These are phyloP conservation scores for Saturnia japonica DNA, from an alignment of 2,888 invertebrate species.

Conservation along the genomic window DNA sequence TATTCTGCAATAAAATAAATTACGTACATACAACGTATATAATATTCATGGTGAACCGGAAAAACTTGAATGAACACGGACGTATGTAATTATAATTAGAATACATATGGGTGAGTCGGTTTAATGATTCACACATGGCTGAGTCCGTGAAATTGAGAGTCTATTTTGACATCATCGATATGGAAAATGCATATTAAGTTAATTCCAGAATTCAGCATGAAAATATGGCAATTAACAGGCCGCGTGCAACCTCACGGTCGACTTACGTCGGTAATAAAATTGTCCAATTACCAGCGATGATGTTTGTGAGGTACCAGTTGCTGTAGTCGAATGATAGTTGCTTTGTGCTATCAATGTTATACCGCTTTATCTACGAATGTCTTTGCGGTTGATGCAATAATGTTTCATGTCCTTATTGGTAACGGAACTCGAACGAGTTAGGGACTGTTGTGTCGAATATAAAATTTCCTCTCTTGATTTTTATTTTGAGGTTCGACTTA, in stretches of 20 bases:
- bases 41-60: not conserved
- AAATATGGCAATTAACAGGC: slow-evolving; percentile 63
- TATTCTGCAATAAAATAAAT: not conserved
- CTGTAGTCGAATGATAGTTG: slow-evolving; percentile 18
- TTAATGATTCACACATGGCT: slow-evolving; percentile 40
- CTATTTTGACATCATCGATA: slow-evolving; percentile 55
- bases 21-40: not conserved
- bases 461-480: not conserved
- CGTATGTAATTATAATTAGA: slow-evolving; percentile 18
- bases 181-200: slow-evolving; percentile 62
- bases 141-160: slow-evolving; percentile 43
- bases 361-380: slow-evolving; percentile 53
- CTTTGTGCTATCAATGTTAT: slow-evolving; percentile 38
- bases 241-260: slow-evolving; percentile 46
- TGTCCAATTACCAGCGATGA: slow-evolving; percentile 48
- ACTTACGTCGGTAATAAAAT: slow-evolving; percentile 65
- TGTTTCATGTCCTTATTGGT: slow-evolving; percentile 24
- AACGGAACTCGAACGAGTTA: not conserved
- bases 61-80: not conserved
- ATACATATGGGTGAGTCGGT: slow-evolving; percentile 27
- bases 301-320: slow-evolving; percentile 26
- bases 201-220: slow-evolving; percentile 58
- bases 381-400: slow-evolving; percentile 41
- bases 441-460: not conserved
- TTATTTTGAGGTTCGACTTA: not conserved